These are phyloP conservation scores for Epinephelus moara DNA, from an alignment of 2,113 vertebrate genomes.

Conservation along the genomic window DNA sequence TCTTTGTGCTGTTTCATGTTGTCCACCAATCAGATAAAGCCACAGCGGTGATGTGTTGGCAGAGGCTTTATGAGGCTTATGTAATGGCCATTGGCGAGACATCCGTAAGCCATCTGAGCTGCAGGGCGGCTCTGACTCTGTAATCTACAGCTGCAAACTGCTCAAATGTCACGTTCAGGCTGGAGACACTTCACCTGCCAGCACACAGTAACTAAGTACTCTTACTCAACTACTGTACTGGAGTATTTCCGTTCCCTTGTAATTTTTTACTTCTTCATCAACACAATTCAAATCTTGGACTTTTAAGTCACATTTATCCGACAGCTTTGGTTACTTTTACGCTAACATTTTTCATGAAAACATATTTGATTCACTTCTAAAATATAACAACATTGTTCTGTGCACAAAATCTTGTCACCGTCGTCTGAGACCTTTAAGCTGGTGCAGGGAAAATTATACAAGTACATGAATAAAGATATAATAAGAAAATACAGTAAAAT, in stretches of 20 bases:
- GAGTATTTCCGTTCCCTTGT: neutral
- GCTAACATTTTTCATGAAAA: no score
- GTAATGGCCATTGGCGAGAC: constrained; percentile 53
- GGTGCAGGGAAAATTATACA: no score
- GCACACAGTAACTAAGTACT: neutral
- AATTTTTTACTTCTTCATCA: no score
- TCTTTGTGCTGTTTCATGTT: constrained; percentile 11
- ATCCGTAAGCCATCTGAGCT: constrained; percentile 48
- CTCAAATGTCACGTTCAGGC: neutral
- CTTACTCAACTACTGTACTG: neutral
- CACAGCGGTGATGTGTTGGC: neutral
- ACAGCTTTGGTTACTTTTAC: neutral
- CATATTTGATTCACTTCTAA: no score
- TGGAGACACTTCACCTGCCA: neutral
- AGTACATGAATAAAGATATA: no score
- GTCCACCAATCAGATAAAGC: constrained; percentile 48
- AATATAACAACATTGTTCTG: no score
- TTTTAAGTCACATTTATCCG: neutral
- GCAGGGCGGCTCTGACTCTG: constrained; percentile 27
- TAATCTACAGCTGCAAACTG: constrained; percentile 24
- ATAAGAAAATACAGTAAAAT: no score
- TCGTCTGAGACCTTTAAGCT: no score
- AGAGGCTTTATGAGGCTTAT: constrained; percentile 44
- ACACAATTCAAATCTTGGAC: no score
- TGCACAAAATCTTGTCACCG: no score